These are phyloP conservation scores for Coracopsis vasa DNA, from an alignment of 2,113 vertebrate species.

Conservation along the genomic window DNA sequence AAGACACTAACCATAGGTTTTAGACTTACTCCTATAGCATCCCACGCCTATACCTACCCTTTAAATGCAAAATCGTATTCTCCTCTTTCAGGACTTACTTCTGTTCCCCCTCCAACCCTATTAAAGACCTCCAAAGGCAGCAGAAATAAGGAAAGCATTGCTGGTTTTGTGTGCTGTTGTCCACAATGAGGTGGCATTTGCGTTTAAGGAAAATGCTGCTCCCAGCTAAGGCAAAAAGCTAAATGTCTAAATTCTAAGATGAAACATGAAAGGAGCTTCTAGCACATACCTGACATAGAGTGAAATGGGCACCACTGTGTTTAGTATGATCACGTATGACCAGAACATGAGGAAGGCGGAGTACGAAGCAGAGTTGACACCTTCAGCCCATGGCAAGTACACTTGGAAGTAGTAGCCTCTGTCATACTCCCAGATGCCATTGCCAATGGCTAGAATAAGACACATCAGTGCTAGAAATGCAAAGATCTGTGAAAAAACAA, in stretches of 20 bases:
- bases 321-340: constrained; percentile 96
- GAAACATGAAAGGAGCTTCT: not conserved
- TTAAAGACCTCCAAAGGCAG: not conserved
- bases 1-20: not conserved
- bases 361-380: constrained; percentile 66
- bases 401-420: constrained; percentile 82
- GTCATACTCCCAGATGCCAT: constrained; percentile 84
- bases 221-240: not conserved
- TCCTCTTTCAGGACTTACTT: not conserved
- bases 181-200: not conserved
- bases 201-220: not conserved
- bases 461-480: constrained; percentile 86
- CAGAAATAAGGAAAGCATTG: not conserved
- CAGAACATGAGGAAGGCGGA: constrained; percentile 88
- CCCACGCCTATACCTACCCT: not conserved
- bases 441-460: constrained; percentile 83
- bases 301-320: constrained; percentile 96
- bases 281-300: constrained; percentile 89
- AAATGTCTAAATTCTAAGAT: not conserved
- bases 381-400: constrained; percentile 82
- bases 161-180: fast-evolving
- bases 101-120: not conserved
- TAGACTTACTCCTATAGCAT: not conserved
- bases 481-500: constrained; percentile 82
- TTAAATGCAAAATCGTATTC: not conserved